Evolutionary conservation across 1,140 invertebrate genomes (phyloP).

Genomic region (Pachypeltis micranthus): DNA sequence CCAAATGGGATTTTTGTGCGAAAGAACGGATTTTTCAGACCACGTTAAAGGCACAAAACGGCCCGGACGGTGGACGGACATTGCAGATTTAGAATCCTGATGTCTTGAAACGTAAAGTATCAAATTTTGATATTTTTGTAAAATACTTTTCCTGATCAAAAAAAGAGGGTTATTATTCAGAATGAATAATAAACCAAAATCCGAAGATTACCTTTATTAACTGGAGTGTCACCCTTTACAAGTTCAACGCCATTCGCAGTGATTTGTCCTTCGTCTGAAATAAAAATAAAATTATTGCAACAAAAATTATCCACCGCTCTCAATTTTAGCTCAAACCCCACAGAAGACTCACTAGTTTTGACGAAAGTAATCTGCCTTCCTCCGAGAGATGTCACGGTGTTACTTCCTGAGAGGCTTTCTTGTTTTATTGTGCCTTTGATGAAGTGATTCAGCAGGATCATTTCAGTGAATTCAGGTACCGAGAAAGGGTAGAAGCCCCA

Average conservation of each 20-base stretch:
- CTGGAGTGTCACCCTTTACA: conserved; percentile 44
- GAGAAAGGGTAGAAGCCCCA: conserved; percentile 57
- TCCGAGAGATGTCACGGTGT: conserved; percentile 41
- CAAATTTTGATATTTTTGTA: too few species aligned
- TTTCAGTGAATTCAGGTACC: conserved; percentile 49
- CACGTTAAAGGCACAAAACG: too few species aligned
- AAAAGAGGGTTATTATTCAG: too few species aligned
- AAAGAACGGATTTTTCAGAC: too few species aligned
- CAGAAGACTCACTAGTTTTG: conserved; percentile 44
- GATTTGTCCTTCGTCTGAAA: conserved; percentile 32
- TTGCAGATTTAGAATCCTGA: too few species aligned
- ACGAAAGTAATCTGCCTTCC: conserved; percentile 42
- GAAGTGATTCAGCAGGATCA: conserved; percentile 48
- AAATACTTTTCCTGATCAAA: too few species aligned
- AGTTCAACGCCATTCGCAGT: conserved; percentile 44
- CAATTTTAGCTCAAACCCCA: conserved; percentile 21
- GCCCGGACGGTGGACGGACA: too few species aligned
- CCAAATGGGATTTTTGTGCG: too few species aligned
- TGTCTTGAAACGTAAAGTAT: too few species aligned
- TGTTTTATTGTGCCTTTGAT: conserved; percentile 43
- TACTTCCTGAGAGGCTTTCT: conserved; percentile 41
- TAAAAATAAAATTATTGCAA: not conserved
- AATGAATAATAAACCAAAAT: too few species aligned
- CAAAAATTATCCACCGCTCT: not conserved
- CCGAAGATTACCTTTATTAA: conserved; percentile 39